These are phyloP conservation scores for Dolichoris vasculosae DNA, from an alignment of 1,140 invertebrate genomes.

Conservation along the genomic window DNA sequence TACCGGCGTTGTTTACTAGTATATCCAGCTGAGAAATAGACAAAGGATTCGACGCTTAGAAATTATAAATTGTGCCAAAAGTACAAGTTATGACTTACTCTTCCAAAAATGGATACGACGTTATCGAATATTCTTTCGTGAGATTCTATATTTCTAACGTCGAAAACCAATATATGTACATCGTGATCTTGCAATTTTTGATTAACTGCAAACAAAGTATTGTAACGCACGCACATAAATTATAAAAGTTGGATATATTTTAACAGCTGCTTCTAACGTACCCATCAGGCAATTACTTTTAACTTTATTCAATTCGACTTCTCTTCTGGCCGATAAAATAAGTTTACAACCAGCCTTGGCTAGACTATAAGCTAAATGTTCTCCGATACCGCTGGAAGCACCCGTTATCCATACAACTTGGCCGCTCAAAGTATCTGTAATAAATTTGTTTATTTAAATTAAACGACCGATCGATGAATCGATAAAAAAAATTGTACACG, in stretches of 20 bases:
- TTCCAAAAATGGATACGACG: conserved; percentile 83
- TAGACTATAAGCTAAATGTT: conserved; percentile 82
- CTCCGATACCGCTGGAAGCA: conserved; percentile 92
- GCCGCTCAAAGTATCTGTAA: conserved; percentile 77
- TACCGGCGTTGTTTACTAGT: conserved; percentile 87
- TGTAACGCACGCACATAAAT: neutral
- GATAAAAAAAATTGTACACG: too few relatives aligned
- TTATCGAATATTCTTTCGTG: conserved; percentile 80
- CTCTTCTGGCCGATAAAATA: conserved; percentile 84
- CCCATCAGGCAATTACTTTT: conserved; percentile 81
- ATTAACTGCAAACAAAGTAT: conserved; percentile 62
- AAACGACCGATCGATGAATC: too few relatives aligned
- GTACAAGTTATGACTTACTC: conserved; percentile 68
- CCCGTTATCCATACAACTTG: conserved; percentile 94
- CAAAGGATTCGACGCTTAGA: neutral
- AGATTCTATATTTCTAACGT: conserved; percentile 78
- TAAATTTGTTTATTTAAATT: neutral
- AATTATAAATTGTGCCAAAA: neutral
- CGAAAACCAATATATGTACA: conserved; percentile 83
- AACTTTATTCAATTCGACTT: conserved; percentile 83
- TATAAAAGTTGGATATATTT: neutral
- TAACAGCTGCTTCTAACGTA: conserved; percentile 15
- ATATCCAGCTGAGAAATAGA: conserved; percentile 80
- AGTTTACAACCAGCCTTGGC: conserved; percentile 83
- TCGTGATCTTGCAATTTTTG: conserved; percentile 77